Base-by-base conservation (phyloP, 2,888 invertebrate genomes). In the Punctoribates punctum region DNA sequence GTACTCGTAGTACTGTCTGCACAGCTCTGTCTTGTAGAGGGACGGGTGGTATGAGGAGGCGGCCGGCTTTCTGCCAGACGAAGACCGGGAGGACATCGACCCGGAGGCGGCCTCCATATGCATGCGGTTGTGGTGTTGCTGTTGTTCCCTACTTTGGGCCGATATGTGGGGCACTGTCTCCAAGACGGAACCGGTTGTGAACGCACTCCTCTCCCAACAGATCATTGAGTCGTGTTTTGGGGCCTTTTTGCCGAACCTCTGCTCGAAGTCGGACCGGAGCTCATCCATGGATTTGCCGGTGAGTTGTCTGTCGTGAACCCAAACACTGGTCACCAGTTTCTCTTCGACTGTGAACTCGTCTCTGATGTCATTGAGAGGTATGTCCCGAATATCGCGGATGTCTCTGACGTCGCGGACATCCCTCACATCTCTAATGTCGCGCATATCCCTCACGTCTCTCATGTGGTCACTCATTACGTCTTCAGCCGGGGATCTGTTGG, bases 1-100 rank as follows among this genome's bases (percentile, higher is more conserved):
- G n/a, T 20, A 57, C 29, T 78, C 78, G 20, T 74, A 29, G 46
- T 57, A 78, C 54, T 77, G 77, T 15, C 75, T 48, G 38, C 78
- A 78, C 13, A 78, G 60, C 67, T 78, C 78, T 15, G 78, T 78
- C 62, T 78, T 78, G 75, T 78, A 78, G 34, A 78, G 77, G 23
- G 75, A 62, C 15, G 70, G 54, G 38, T 75, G 48, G 51, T 65
- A 65, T 29, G 65, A 34, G 8, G 65, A 65, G 65, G n/a, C 34
- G 38, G 34, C 15, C 38, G 15, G 65, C 27, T 65, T 65, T 20
- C 60, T 2, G 20, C 27, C 25, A 62, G 25, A 23, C 17, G 9
- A 9, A 11, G 42, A 42, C 42, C 42, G 42, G 9, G 11, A 8
- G 13, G 42, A 42, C 42, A 34, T 34, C 4, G 29, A 23, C 62